These are phyloP conservation scores for Malurus leucopterus DNA, from an alignment of 2,797 vertebrate species.

Conservation along the genomic window DNA sequence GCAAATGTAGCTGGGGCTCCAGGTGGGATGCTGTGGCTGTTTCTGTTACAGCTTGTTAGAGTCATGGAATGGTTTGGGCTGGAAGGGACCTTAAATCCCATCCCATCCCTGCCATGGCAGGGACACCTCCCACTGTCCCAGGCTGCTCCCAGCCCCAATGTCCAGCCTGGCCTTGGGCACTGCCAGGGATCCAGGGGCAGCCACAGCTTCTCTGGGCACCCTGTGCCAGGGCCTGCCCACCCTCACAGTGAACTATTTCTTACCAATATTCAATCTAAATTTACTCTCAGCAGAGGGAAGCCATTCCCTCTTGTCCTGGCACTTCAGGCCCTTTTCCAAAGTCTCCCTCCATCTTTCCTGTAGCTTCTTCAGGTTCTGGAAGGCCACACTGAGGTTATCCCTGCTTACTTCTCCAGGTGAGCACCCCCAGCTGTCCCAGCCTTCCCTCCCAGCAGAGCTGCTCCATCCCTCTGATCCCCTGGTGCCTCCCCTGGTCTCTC, in stretches of 20 bases:
- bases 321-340: neutral
- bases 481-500: neutral
- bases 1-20: neutral
- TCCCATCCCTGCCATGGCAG: neutral
- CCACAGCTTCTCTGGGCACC: neutral
- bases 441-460: neutral
- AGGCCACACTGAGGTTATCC: too few relatives aligned
- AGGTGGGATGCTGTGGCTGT: neutral
- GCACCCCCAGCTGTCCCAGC: neutral
- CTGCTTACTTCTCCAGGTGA: neutral
- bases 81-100: neutral
- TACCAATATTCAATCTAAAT: fast-evolving
- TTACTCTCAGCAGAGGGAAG: fast-evolving
- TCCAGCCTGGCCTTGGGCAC: neutral
- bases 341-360: neutral
- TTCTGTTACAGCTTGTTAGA: neutral
- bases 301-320: fast-evolving
- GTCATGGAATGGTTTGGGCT: neutral
- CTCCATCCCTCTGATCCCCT: neutral
- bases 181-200: neutral
- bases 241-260: fast-evolving
- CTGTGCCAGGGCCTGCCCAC: neutral
- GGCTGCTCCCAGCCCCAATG: neutral
- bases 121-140: neutral
- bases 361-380: fast-evolving